These are phyloP conservation scores for Caradrina kadenii DNA, from an alignment of 2,888 invertebrate genomes.

Conservation along the genomic window DNA sequence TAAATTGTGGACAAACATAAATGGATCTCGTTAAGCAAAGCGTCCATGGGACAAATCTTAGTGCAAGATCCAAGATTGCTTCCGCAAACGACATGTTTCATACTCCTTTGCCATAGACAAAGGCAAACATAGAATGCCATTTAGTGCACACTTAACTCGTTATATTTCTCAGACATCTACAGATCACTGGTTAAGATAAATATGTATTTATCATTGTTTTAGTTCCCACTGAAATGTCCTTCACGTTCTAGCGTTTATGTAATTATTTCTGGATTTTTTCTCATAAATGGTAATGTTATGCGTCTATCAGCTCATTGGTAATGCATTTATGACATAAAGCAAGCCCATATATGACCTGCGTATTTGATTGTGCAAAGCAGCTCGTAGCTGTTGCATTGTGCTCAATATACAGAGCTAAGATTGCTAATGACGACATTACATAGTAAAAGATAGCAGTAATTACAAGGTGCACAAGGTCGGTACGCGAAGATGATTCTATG, in stretches of 20 bases:
- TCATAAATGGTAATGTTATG: conserved; percentile 35
- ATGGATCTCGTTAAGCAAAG: conserved; percentile 50
- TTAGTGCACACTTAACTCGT: conserved; percentile 26
- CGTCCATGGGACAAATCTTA: conserved; percentile 44
- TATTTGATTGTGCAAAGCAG: conserved; percentile 23
- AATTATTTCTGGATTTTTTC: conserved; percentile 40
- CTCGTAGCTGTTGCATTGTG: conserved; percentile 36
- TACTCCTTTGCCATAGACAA: conserved; percentile 50
- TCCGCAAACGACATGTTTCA: conserved; percentile 65
- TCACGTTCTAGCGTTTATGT: conserved; percentile 36
- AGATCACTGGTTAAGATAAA: conserved; percentile 55
- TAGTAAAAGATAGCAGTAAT: conserved; percentile 36
- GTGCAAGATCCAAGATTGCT: conserved; percentile 57
- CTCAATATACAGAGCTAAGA: conserved; percentile 20
- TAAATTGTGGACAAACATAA: conserved; percentile 66
- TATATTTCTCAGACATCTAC: conserved; percentile 39
- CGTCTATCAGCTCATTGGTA: conserved; percentile 9
- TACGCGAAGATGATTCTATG: conserved; percentile 40
- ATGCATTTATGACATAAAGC: conserved; percentile 38
- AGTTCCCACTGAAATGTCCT: conserved; percentile 52
- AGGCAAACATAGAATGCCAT: conserved; percentile 49
- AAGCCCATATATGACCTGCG: conserved; percentile 26
- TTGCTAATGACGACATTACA: conserved; percentile 33
- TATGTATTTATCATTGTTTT: conserved; percentile 46
- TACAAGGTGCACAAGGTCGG: conserved; percentile 52